Base-by-base conservation (phyloP, 2,113 vertebrate genomes). In the Mesoclemmys tuberculata region DNA sequence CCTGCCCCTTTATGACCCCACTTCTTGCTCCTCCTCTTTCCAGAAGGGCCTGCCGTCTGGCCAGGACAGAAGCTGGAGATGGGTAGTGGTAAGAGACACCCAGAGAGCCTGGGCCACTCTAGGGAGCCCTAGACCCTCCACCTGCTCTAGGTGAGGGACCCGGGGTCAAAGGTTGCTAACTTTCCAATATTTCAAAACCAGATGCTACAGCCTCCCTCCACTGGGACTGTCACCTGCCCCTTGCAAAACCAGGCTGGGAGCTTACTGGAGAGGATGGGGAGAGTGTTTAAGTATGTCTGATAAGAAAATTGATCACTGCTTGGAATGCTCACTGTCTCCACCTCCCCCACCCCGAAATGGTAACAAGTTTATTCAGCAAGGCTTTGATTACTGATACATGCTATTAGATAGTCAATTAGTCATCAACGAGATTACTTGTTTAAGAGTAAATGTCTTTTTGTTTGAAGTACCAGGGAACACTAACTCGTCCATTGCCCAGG, bases 381-480 rank as follows among this genome's bases (percentile, higher is more conserved):
- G 49, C 68, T 98, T 97, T 96, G 96, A 97, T 96, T 95, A 64
- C 93, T 97, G 93, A 94, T 96, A 94, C 94, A 94, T 91, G 94
- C 96, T 95, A 96, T 97, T 97, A 97, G 90, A 93, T 92, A 97
- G 96, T 95, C 97, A 94, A 97, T 97, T 97, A 97, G 95, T 92
- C 95, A 95, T 92, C 95, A 96, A 71, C 91, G 93, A 96, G 94
- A 97, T 94, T 84, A 96, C 97, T 95, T 90, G 90, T 91, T 95
- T 93, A 55, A 87, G 95, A 96, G 96, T 93, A 82, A 87, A 64
- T 12, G 86, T 89, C 89, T 55, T 92, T 75, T 90, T 92, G 95
- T 97, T 97, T 97, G 97, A 98, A 97, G 96, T 91, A 95, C 81
- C 95, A 83, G 90, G 26, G 96, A 95, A 79, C 94, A 78, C 93